phyloP scores from a whole-genome alignment of 2,888 invertebrate species.

The Ophion costatus region DNA sequence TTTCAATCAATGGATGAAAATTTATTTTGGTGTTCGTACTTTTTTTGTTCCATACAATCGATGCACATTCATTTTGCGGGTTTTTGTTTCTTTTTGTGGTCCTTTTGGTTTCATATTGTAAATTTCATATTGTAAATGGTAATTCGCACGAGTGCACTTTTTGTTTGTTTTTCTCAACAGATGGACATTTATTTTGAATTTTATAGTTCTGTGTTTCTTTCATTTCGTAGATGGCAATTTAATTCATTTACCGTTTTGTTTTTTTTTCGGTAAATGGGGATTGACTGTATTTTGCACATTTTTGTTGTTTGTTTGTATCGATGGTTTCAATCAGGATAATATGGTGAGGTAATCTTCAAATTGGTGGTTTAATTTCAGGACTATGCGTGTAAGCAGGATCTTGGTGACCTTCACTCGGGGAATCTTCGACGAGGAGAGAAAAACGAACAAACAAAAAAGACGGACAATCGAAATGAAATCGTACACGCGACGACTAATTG shows the following conservation, averaged over 20 bases:
- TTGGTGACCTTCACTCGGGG: constrained; percentile 8
- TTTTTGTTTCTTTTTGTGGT: not conserved
- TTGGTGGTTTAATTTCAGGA: not conserved
- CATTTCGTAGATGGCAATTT: no score
- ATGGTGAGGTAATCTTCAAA: not conserved
- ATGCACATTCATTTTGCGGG: not conserved
- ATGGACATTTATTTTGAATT: not conserved
- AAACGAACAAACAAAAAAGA: not conserved
- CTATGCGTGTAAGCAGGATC: not conserved
- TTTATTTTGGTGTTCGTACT: not conserved
- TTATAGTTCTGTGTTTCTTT: not conserved
- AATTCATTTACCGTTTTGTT: not conserved
- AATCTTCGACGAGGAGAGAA: constrained; percentile 8
- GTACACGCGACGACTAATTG: constrained; percentile 19
- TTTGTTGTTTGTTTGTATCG: not conserved
- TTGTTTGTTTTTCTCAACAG: not conserved
- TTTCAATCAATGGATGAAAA: not conserved
- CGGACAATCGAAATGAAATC: constrained; percentile 12
- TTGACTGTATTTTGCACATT: not conserved
- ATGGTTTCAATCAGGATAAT: not conserved
- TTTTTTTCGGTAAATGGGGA: not conserved
- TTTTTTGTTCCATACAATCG: constrained; percentile 10
- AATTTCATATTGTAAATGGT: not conserved
- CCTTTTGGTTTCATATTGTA: not conserved
- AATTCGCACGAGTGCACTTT: not conserved